These are phyloP conservation scores for Itoplectis maculator DNA, from an alignment of 2,888 invertebrate genomes.

Conservation along the genomic window DNA sequence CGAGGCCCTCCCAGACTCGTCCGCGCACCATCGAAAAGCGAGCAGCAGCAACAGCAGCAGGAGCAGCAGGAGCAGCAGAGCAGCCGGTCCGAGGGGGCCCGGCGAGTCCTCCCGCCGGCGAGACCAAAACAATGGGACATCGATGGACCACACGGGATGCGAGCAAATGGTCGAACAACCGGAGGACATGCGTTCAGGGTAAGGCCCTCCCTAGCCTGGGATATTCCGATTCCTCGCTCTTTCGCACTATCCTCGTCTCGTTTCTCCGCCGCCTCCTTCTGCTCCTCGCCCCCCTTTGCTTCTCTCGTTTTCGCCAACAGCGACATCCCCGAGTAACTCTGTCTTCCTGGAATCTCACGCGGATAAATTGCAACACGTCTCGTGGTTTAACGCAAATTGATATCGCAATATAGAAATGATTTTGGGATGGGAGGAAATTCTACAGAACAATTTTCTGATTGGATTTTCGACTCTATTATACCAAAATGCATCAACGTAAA, in stretches of 20 bases:
- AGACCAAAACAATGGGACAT: constrained; percentile 83
- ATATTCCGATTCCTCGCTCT: constrained; percentile 63
- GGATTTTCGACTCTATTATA: too few species aligned
- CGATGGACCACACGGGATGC: constrained; percentile 84
- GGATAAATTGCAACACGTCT: background rate
- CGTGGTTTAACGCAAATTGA: background rate
- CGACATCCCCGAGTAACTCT: background rate
- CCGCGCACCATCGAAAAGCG: constrained; percentile 23
- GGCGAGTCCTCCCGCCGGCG: constrained; percentile 69
- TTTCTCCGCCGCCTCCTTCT: constrained; percentile 17
- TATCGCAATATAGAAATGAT: background rate
- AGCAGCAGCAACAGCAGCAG: too few species aligned
- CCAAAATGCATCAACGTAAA: too few species aligned
- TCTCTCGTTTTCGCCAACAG: background rate
- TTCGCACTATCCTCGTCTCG: constrained; percentile 47
- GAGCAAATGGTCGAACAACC: constrained; percentile 85
- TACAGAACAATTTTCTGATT: too few species aligned
- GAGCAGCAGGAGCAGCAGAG: constrained; percentile 34
- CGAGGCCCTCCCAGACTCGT: constrained; percentile 29
- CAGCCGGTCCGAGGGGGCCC: constrained; percentile 45
- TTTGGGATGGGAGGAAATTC: background rate
- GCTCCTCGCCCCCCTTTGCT: constrained; percentile 25
- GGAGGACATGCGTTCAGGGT: constrained; percentile 83
- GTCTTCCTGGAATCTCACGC: constrained; percentile 6
- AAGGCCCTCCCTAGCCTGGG: constrained; percentile 71